Evolutionary conservation across 2,113 vertebrate species (phyloP).

Genomic region (Thunnus maccoyii): DNA sequence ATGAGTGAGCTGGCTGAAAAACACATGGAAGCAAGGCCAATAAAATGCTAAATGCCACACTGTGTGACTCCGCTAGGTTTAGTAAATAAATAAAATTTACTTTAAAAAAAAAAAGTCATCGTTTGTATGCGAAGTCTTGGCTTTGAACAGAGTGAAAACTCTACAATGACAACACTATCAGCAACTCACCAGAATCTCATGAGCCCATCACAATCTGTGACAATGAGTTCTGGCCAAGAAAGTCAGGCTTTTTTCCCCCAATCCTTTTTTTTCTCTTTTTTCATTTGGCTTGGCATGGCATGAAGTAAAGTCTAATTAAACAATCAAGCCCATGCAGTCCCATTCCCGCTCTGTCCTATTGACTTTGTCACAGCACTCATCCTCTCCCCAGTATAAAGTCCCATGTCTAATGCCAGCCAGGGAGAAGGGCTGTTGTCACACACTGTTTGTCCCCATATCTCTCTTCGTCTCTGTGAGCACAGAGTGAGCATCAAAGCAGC

Average conservation of each 20-base stretch:
- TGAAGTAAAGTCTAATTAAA: constrained; percentile 85
- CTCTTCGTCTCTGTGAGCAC: constrained; percentile 67
- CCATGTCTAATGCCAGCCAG: constrained; percentile 72
- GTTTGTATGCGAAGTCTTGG: constrained; percentile 52
- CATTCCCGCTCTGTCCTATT: constrained; percentile 76
- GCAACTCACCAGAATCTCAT: constrained; percentile 76
- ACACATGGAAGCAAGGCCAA: neutral
- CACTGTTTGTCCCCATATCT: constrained; percentile 69
- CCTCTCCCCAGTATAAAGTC: constrained; percentile 72
- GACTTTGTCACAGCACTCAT: constrained; percentile 82
- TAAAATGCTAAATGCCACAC: constrained; percentile 16
- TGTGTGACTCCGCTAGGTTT: constrained; percentile 18
- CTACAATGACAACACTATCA: constrained; percentile 78
- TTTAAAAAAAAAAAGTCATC: constrained; percentile 26
- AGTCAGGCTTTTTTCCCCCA: constrained; percentile 44
- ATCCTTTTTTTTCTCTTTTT: constrained; percentile 47
- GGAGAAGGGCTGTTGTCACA: constrained; percentile 75
- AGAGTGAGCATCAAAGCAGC: constrained; percentile 77
- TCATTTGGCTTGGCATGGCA: constrained; percentile 71
- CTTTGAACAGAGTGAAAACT: constrained; percentile 63
- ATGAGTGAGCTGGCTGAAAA: neutral
- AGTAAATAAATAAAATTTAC: constrained; percentile 25
- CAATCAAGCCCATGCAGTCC: constrained; percentile 80
- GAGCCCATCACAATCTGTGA: constrained; percentile 79
- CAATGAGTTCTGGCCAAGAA: constrained; percentile 71